Conservation (phyloP, 2,888 invertebrate species). For the Tromatobia lineatoria region DNA sequence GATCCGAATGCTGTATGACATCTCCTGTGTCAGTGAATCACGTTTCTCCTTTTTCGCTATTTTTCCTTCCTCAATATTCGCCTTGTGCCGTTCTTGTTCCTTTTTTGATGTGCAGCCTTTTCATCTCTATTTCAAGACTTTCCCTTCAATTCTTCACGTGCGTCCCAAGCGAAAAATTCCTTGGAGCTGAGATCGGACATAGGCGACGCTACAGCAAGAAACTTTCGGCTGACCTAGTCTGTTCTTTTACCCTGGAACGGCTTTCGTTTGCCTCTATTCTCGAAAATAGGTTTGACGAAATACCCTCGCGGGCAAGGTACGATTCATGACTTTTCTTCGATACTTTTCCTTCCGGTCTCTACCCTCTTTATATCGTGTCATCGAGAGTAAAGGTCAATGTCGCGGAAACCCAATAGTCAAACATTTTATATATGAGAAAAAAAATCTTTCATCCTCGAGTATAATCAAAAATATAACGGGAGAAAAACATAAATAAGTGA, state of each 20-base stretch:
- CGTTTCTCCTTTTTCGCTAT: background rate
- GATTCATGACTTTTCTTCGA: constrained; percentile 7
- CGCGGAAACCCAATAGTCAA: constrained; percentile 11
- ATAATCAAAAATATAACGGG: no score
- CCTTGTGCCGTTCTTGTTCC: background rate
- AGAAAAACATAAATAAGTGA: no score
- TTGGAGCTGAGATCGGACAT: constrained; percentile 10
- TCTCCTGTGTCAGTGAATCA: constrained; percentile 1
- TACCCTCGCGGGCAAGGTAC: background rate
- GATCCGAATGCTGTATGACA: background rate
- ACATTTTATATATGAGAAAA: background rate
- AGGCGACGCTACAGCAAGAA: constrained; percentile 7
- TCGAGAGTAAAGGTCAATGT: constrained; percentile 29
- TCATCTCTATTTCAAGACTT: constrained; percentile 34
- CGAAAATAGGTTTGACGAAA: constrained; percentile 4
- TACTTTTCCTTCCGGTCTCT: background rate
- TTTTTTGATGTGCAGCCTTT: background rate
- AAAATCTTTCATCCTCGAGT: no score
- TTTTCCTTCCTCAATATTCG: constrained; percentile 16
- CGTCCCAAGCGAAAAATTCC: constrained; percentile 18
- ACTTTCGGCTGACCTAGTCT: constrained; percentile 22
- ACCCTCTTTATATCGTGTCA: constrained; percentile 6
- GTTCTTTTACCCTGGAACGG: background rate
- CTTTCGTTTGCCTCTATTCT: background rate
- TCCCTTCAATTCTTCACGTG: constrained; percentile 17